Evolutionary conservation across 2,113 vertebrate species (phyloP).

Genomic region (Turnix velox): DNA sequence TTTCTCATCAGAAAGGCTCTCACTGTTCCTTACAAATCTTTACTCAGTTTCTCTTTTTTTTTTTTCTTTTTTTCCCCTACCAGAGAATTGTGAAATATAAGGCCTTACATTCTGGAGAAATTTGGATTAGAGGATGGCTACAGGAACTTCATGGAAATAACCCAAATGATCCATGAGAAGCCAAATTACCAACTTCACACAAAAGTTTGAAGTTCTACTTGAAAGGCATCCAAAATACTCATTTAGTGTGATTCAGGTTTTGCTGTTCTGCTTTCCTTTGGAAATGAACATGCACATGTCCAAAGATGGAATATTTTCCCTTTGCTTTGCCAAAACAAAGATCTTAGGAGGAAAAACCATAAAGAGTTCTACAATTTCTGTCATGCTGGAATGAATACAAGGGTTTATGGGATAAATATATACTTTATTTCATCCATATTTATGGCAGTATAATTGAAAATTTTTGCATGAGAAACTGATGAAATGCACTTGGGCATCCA

Average conservation of each 20-base stretch:
- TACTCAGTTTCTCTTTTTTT: not conserved
- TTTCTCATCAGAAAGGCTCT: not conserved
- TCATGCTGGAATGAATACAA: not conserved
- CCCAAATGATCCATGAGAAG: not conserved
- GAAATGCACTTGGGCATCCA: not conserved
- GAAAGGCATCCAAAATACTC: not conserved
- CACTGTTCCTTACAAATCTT: not conserved
- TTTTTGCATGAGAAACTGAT: not conserved
- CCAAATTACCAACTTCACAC: not conserved
- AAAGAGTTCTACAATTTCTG: not conserved
- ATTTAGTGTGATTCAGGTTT: not conserved
- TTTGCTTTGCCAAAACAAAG: not conserved
- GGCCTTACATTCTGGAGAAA: not conserved
- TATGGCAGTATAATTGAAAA: constrained; percentile 7
- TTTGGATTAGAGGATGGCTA: not conserved
- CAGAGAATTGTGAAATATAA: not conserved
- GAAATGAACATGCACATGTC: not conserved
- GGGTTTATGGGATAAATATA: constrained; percentile 10
- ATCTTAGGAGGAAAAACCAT: not conserved
- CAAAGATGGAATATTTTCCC: not conserved
- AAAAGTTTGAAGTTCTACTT: not conserved
- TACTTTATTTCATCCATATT: constrained; percentile 12
- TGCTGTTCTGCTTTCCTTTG: not conserved
- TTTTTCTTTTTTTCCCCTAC: not conserved
- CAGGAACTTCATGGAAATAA: too few relatives aligned